These are phyloP conservation scores for Ricordea florida DNA, from an alignment of 92 coral and sea anemone genomes.

Conservation along the genomic window DNA sequence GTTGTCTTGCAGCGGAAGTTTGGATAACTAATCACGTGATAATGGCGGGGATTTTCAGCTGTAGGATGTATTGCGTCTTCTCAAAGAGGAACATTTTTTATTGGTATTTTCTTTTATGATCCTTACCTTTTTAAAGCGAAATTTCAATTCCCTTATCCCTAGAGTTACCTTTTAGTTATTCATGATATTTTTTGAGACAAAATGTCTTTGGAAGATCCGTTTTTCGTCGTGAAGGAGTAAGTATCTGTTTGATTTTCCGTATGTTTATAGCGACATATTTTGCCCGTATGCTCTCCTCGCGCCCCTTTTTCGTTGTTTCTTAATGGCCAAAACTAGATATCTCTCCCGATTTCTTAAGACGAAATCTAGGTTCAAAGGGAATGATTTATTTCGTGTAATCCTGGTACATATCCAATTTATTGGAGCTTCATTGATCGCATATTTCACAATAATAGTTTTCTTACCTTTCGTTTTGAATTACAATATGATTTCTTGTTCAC, in stretches of 20 bases:
- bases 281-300: too few species aligned
- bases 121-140: background rate
- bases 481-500: too few species aligned
- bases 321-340: too few species aligned
- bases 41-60: constrained; percentile 42
- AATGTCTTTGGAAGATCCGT: constrained; percentile 93
- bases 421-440: too few species aligned
- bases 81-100: background rate
- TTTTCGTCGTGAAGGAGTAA: constrained; percentile 90
- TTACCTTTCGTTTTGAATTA: too few species aligned
- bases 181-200: background rate
- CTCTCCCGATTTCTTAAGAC: too few species aligned
- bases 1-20: constrained; percentile 3
- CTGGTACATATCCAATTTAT: too few species aligned
- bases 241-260: constrained; percentile 14
- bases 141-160: background rate
- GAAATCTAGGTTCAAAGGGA: too few species aligned
- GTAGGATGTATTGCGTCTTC: background rate
- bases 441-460: too few species aligned
- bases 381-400: too few species aligned
- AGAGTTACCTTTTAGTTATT: background rate
- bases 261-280: background rate
- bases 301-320: too few species aligned
- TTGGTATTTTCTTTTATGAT: background rate
- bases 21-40: constrained; percentile 4